Evolutionary conservation across 2,113 vertebrate species (phyloP).

Genomic region (Pogona vitticeps): DNA sequence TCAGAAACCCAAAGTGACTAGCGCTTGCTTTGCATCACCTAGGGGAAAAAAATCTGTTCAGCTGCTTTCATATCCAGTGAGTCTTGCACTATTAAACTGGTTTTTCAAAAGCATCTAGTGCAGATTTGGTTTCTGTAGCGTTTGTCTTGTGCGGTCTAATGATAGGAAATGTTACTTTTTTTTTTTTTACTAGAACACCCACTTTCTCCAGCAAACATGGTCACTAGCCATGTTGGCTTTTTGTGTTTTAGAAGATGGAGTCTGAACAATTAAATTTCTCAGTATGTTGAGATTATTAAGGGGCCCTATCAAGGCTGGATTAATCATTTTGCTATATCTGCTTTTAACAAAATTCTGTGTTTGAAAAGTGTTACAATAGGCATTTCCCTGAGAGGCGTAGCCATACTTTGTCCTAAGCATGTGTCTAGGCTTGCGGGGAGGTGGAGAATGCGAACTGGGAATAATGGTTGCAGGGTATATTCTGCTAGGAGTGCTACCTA

Average conservation of each 20-base stretch:
- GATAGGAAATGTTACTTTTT: no score
- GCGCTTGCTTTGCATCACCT: neutral
- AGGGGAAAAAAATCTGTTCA: neutral
- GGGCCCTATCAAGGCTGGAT: neutral
- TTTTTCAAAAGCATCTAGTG: neutral
- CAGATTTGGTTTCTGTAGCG: no score
- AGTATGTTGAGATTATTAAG: neutral
- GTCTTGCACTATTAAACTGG: neutral
- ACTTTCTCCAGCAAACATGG: no score
- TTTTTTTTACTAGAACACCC: no score
- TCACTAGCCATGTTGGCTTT: no score
- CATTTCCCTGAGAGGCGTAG: neutral
- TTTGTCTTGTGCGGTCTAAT: neutral
- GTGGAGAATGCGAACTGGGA: neutral
- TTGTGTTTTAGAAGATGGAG: no score
- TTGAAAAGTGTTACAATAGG: neutral
- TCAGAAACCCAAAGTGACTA: neutral
- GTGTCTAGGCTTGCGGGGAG: no score
- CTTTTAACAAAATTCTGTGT: neutral
- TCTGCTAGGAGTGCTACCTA: neutral
- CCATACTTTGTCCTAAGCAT: neutral
- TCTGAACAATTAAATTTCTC: no score
- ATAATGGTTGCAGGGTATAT: neutral
- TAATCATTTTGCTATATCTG: neutral
- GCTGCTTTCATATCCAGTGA: neutral